Base-by-base conservation (phyloP, 2,888 invertebrate genomes). In the Rhyacophila evoluta region DNA sequence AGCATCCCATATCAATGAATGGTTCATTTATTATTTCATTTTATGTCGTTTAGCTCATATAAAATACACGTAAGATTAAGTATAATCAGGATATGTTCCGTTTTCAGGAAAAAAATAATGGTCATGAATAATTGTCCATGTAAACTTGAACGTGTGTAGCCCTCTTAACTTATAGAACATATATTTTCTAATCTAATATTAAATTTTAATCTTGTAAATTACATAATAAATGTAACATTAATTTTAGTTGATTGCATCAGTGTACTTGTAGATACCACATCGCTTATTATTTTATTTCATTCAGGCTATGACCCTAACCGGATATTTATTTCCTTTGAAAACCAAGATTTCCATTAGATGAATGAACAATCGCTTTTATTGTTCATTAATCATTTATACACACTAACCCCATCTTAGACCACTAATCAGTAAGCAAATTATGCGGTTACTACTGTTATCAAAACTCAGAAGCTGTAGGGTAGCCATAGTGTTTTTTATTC, bases 321-420 rank as follows among this genome's bases (percentile, higher is more conserved):
- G 55, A 55, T 55, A 55, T 55, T 19, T 55, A 25, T 55, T 55
- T 55, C 55, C 55, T 55, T 55, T 55, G 55, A 55, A 55, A 55
- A 55, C 55, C 55, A 55, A 55, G 55, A 55, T 55, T 55, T 19
- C 19, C 55, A 55, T 55, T 55, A 55, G 55, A 55, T 55, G 55
- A 55, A 55, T 55, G 55, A 55, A 55, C 5, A 55, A n/a, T 41
- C 1, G 41, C 8, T 19, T 19, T 55, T 19, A 55, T 55, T 55
- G 19, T 55, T 55, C 55, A 55, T 55, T 55, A 55, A 55, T 55
- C 55, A 55, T 55, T 19, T 25, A 19, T 55, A 10, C 19, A 55
- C 8, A 55, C 19, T 55, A 55, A 55, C 55, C 55, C 10, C 55
- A 55, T 55, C 55, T 55, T 25, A 55, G 55, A 55, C 55, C 55